Percentiles rank a stretch among this genome's conserved stretches.
phyloP scores from a whole-genome alignment of 2,888 invertebrate genomes.

The Spodoptera exigua region DNA sequence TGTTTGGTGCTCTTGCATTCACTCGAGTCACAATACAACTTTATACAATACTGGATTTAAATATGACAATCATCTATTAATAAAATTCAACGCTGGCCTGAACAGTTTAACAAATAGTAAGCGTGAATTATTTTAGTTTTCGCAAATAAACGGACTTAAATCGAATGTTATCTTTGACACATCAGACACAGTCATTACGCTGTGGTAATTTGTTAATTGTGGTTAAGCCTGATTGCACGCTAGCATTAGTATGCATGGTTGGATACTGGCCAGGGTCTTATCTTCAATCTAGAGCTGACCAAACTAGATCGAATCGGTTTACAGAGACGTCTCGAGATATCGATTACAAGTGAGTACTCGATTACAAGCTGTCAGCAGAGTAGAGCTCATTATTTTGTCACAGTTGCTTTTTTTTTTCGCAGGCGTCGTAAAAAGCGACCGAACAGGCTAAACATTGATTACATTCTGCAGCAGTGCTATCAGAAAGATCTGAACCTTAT shows the following conservation, averaged over 20 bases:
- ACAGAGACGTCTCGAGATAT: conserved; percentile 6
- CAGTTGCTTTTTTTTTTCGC: too few species aligned
- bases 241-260: conserved; percentile 41
- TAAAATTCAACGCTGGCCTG: too few species aligned
- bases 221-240: conserved; percentile 26
- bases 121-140: conserved; percentile 1
- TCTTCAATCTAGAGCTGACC: conserved; percentile 23
- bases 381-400: too few species aligned
- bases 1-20: too few species aligned
- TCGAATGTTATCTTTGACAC: conserved; percentile 27
- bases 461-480: too few species aligned
- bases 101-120: not conserved
- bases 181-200: conserved; percentile 28
- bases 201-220: conserved; percentile 42
- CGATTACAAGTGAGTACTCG: conserved; percentile 7
- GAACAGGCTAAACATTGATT: too few species aligned
- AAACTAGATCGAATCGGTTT: conserved; percentile 12
- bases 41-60: too few species aligned
- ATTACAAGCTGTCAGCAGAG: conserved; percentile 11
- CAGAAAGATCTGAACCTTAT: too few species aligned
- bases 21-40: too few species aligned
- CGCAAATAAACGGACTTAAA: conserved; percentile 1
- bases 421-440: too few species aligned
- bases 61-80: too few species aligned
- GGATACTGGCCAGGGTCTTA: conserved; percentile 28